Base-by-base conservation (phyloP, 2,888 invertebrate genomes). In the Drosophila formosana region DNA sequence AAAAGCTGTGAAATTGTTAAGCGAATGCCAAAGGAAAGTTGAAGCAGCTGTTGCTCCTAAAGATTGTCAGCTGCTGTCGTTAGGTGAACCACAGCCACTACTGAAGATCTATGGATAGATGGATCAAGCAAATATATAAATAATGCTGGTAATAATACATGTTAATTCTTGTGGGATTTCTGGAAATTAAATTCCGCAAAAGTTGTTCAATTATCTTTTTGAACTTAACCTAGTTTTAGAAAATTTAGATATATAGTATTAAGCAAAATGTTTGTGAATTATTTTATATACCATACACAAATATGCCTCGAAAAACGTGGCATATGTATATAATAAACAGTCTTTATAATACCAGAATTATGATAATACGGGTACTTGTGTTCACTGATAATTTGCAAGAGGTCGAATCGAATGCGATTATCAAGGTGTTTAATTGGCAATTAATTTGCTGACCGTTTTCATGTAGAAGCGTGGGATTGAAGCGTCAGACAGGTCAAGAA, bases 351-450 rank as follows among this genome's bases (percentile, higher is more conserved):
- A 30, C 6, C 4, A 28, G 28, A 8, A 28, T 47, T 28, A 28
- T 13, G 13, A 47, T 28, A 47, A 18, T 18, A 47, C 18, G 18
- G 18, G 18, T 1, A 18, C 11, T 4, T 28, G 11, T n/a, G 6
- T 47, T 47, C 13, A 39, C 26, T 43, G 56, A n/a, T 43, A 25
- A 63, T 47, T 23, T 13, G 46, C 49, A 52, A 64, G 46, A 62
- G 53, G 28, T 68, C 79, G 75, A 75, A 84, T 71, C 80, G 52
- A 80, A 85, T 87, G 56, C 53, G 70, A 73, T 79, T 82, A 76
- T 62, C 62, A 68, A 69, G 57, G 72, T 77, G 69, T 67, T 80
- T 85, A 83, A 83, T 83, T 83, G 82, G 66, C 82, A 83, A 88
- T 85, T 83, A 74, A 71, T 88, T 84, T 77, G 73, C 70, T 62